phyloP scores from a whole-genome alignment of 2,888 invertebrate species.

The Netelia inedita region DNA sequence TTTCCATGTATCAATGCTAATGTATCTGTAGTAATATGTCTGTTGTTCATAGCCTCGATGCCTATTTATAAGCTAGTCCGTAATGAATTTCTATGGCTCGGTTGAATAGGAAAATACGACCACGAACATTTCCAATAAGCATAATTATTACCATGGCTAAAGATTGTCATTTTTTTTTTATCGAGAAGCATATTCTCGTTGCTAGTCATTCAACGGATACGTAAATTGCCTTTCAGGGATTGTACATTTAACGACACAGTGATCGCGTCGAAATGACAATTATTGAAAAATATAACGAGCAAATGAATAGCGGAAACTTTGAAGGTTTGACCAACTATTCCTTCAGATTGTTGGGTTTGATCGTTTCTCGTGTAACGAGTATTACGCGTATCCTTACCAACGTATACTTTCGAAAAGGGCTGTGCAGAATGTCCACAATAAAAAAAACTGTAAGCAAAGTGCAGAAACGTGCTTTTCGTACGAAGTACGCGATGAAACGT shows the following conservation, averaged over 20 bases:
- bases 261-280: background rate
- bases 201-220: constrained; percentile 67
- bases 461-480: too few relatives aligned
- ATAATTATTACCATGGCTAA: constrained; percentile 1
- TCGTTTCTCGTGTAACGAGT: too few relatives aligned
- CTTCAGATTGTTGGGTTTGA: background rate
- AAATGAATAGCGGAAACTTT: background rate
- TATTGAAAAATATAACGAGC: constrained; percentile 17
- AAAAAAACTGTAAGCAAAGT: too few relatives aligned
- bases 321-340: constrained; percentile 17
- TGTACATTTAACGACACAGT: constrained; percentile 28
- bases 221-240: constrained; percentile 55
- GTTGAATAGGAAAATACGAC: constrained; percentile 12
- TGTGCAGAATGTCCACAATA: too few relatives aligned
- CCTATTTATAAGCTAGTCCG: constrained; percentile 13
- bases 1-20: constrained; percentile 45
- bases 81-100: constrained; percentile 15
- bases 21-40: constrained; percentile 35
- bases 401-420: background rate
- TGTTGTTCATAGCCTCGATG: constrained; percentile 45
- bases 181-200: constrained; percentile 59
- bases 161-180: constrained; percentile 10
- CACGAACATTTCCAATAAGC: constrained; percentile 9
- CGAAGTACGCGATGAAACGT: too few relatives aligned
- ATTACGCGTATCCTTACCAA: background rate